Conservation (phyloP, 2,888 invertebrate genomes). For the Lepidocyrtoides sp. region DNA sequence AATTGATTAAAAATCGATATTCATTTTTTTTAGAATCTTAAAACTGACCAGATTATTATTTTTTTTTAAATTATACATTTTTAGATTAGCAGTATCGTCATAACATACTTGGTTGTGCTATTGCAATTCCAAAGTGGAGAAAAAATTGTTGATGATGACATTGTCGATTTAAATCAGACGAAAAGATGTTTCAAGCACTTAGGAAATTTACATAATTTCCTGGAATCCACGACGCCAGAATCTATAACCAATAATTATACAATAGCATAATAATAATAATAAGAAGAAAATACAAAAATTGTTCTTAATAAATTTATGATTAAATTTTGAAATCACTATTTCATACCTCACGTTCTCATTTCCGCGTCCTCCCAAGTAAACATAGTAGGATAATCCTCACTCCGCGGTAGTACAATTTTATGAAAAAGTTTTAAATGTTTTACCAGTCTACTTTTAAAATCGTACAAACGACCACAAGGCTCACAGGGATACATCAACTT, state of each 20-base stretch:
- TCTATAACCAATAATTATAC: no score
- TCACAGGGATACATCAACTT: constrained; percentile 21
- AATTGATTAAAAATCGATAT: background rate
- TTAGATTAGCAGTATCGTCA: background rate
- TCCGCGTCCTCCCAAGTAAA: background rate
- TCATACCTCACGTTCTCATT: no score
- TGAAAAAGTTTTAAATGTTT: constrained; percentile 18
- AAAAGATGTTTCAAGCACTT: no score
- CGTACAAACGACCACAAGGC: background rate
- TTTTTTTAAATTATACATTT: background rate
- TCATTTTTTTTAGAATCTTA: no score
- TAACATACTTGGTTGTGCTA: background rate
- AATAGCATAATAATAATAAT: no score
- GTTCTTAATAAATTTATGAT: no score
- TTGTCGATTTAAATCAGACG: background rate
- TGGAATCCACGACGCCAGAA: no score
- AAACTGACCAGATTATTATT: background rate
- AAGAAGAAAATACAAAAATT: no score
- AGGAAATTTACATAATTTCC: no score
- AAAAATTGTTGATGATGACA: background rate
- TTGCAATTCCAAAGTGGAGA: background rate
- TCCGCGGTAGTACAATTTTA: background rate
- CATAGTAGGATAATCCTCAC: constrained; percentile 15
- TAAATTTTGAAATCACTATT: no score
- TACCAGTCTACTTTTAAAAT: background rate